These are phyloP conservation scores for Poecilia picta DNA, from an alignment of 2,797 vertebrate species.

Conservation along the genomic window DNA sequence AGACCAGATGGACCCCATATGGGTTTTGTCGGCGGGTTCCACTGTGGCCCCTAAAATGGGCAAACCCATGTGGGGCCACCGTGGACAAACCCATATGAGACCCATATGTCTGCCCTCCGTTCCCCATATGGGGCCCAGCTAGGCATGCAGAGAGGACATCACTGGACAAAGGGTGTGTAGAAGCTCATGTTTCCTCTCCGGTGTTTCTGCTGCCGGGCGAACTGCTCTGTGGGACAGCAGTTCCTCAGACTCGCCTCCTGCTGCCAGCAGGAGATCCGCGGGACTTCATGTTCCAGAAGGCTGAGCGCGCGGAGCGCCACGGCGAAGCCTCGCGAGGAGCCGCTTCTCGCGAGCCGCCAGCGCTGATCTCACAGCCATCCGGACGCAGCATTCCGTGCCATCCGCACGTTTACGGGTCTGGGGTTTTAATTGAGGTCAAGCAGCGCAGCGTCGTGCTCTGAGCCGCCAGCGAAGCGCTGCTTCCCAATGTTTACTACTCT, in stretches of 20 bases:
- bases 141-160: too few species aligned
- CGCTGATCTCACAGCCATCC: constrained; percentile 24
- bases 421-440: constrained; percentile 41
- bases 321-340: not conserved
- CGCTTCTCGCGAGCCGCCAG: accelerated
- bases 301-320: constrained; percentile 5
- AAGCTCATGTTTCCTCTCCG: not conserved
- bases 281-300: constrained; percentile 53
- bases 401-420: accelerated
- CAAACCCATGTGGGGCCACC: too few species aligned
- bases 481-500: constrained; percentile 76
- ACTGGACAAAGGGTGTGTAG: too few species aligned
- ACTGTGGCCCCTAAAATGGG: too few species aligned
- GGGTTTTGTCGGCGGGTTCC: too few species aligned
- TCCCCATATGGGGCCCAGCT: too few species aligned
- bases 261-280: not conserved
- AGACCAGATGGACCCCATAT: too few species aligned
- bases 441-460: constrained; percentile 5
- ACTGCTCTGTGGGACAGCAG: not conserved
- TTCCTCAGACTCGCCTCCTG: not conserved
- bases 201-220: not conserved
- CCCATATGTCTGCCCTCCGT: too few species aligned
- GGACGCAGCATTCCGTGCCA: accelerated
- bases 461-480: constrained; percentile 14
- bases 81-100: too few species aligned